Conservation (phyloP, 2,797 vertebrate species). For the Lithobates sylvaticus region DNA sequence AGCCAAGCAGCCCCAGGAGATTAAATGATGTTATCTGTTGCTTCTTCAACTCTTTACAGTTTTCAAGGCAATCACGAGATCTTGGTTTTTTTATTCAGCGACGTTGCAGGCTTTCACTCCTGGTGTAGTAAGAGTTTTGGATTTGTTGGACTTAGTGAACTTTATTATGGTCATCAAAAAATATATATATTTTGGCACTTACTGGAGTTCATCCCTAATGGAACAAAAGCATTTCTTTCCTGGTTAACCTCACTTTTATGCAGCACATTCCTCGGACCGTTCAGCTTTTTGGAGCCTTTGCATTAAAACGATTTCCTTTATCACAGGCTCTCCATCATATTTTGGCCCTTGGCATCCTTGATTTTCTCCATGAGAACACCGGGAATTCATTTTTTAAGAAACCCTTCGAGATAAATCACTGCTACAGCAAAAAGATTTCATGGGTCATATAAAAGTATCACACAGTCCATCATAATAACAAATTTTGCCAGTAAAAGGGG, state of each 20-base stretch:
- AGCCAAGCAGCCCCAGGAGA: too few species aligned
- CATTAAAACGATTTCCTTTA: not conserved
- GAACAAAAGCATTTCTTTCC: not conserved
- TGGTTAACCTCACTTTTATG: not conserved
- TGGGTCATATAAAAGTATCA: conserved; percentile 10
- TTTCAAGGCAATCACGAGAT: too few species aligned
- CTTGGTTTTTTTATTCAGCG: too few species aligned
- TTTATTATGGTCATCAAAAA: too few species aligned
- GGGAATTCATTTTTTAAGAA: conserved; percentile 1
- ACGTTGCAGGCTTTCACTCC: too few species aligned
- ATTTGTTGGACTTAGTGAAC: too few species aligned
- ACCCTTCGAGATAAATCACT: conserved; percentile 1
- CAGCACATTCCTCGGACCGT: not conserved
- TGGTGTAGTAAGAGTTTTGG: too few species aligned
- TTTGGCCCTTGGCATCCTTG: conserved; percentile 5
- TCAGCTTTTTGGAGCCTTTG: not conserved
- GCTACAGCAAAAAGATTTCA: conserved; percentile 7
- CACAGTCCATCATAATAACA: conserved; percentile 9
- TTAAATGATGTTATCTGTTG: too few species aligned
- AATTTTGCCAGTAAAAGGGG: not conserved
- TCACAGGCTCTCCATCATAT: conserved; percentile 6
- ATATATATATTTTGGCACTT: too few species aligned
- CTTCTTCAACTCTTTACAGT: too few species aligned
- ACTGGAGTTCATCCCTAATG: not conserved
- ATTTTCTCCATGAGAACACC: conserved; percentile 4